Percentiles rank a stretch among this genome's conserved stretches.
Evolutionary conservation across 2,888 invertebrate genomes (phyloP).

Genomic region (Nomada flava): DNA sequence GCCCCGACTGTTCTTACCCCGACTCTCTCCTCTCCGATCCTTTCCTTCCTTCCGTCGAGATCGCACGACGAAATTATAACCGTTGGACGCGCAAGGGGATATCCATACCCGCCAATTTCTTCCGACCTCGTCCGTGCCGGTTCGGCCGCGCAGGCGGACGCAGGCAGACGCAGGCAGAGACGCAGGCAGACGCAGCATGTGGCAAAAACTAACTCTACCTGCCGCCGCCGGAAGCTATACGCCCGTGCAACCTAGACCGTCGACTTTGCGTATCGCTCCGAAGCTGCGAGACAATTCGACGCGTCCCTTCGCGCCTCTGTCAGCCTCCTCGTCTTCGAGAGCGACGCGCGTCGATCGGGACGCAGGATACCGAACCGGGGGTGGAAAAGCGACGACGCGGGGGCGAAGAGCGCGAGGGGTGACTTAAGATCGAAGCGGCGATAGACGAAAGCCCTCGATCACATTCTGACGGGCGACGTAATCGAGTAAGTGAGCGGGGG

Average conservation of each 20-base stretch:
- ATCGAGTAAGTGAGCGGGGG: slow-evolving; percentile 58
- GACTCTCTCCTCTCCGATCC: background rate
- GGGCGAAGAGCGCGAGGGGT: background rate
- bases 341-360: background rate
- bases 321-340: background rate
- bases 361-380: background rate
- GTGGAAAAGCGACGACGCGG: background rate
- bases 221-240: slow-evolving; percentile 28
- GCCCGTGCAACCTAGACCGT: background rate
- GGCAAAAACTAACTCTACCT: slow-evolving; percentile 47
- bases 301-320: background rate
- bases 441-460: slow-evolving; percentile 64
- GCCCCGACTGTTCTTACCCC: background rate
- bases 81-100: slow-evolving; percentile 34
- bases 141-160: slow-evolving; percentile 1
- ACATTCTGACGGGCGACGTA: slow-evolving; percentile 63
- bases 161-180: too few species aligned
- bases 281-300: slow-evolving; percentile 9
- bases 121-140: slow-evolving; percentile 59
- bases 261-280: background rate
- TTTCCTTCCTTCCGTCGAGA: slow-evolving; percentile 42
- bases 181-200: slow-evolving; percentile 15
- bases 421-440: slow-evolving; percentile 52
- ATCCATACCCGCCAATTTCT: slow-evolving; percentile 63
- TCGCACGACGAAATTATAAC: slow-evolving; percentile 54